phyloP scores from a whole-genome alignment of 2,113 vertebrate species.

The Lynx canadensis region DNA sequence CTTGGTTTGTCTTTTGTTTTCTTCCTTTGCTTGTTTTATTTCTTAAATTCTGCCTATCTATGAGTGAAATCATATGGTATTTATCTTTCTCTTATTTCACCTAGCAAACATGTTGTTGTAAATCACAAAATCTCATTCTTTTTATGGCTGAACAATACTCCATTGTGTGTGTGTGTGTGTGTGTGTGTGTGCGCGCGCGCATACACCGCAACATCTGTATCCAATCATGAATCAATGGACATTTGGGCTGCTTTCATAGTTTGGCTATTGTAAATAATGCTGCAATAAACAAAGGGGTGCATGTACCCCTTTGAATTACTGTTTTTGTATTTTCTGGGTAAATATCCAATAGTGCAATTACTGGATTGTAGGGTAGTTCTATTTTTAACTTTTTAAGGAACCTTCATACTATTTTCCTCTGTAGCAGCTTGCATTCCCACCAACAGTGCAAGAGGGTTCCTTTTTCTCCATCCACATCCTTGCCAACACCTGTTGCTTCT shows the following conservation, averaged over 20 bases:
- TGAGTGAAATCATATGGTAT: background rate
- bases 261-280: background rate
- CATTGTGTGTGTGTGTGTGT: background rate
- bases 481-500: background rate
- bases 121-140: background rate
- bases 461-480: background rate
- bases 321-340: background rate
- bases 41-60: background rate
- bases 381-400: background rate
- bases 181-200: accelerated
- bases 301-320: background rate
- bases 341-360: background rate
- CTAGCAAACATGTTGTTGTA: background rate
- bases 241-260: background rate
- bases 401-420: background rate
- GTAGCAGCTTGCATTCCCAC: background rate
- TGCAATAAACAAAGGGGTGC: background rate
- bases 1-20: background rate
- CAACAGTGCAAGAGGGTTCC: background rate
- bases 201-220: background rate
- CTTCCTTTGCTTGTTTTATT: background rate
- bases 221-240: background rate
- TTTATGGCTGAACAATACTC: background rate
- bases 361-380: background rate
- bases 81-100: background rate